Evolutionary conservation across 2,797 vertebrate species (phyloP), one percentile per base, ranked within the genome.

Genomic region (Halcyon leucocephala): DNA sequence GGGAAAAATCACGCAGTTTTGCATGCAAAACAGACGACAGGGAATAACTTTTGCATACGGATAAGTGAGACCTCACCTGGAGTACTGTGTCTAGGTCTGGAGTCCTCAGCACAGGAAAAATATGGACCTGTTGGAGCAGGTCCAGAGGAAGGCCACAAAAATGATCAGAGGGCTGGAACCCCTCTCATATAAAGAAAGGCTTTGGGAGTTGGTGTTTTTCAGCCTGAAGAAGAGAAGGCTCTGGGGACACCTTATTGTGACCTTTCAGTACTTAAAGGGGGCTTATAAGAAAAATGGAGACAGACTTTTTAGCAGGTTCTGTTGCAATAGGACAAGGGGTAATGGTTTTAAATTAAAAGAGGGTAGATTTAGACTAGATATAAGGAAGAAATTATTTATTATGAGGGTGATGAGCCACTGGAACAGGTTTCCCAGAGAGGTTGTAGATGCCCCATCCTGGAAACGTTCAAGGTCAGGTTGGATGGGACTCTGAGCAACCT

Each of bases 1-100:
- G 41, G 65, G 35, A 2, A 55, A 90, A 54, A 6, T 48, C 5
- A 46, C 0, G 0, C 18, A 11, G 12, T 42, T 92, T 82, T 81
- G 42, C 19, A 55, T 48, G 60, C 29, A 89, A n/a, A 86, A 25
- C 20, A 81, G 22, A 20, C 10, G 55, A 29, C 11, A 52, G 22
- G 21, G 79, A 73, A 33, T 58, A 69, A 42, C 46, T 83, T 73
- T 31, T 80, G 22, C 31, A 18, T 60, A 10, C 18, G 42, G 21
- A 5, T 31, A 48, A 82, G 15, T 31, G 48, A 52, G 26, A n/a
- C 26, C 10, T 11, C 52, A 31, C 26, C 42, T 61, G 48, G 12
- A 87, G 25, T 8, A 17, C 35, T 26, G 46, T 4, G 10, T 57
- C 41, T 28, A 28, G 67, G 26, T 52, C 52, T 41, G 19, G n/a